Evolutionary conservation across 2,888 invertebrate genomes (phyloP).

Genomic region (Leuctra nigra): DNA sequence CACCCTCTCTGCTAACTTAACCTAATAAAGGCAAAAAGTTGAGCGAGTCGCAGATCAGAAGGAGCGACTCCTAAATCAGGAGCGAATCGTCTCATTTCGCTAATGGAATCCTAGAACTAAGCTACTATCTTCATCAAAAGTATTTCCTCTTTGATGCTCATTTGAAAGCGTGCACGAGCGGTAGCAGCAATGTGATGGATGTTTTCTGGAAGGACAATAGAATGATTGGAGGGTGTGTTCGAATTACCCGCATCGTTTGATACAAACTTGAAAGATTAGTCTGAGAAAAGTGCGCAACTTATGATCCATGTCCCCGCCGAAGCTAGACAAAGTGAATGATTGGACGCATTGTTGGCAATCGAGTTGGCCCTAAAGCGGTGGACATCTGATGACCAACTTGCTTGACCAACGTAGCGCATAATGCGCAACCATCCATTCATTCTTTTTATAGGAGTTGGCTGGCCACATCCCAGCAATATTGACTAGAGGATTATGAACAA

Average conservation of each 20-base stretch:
- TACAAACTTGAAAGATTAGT: neutral
- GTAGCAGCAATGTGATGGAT: too few relatives aligned
- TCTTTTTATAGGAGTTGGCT: too few relatives aligned
- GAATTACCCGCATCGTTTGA: slow-evolving; percentile 1
- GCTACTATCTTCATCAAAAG: neutral
- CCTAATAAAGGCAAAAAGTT: slow-evolving; percentile 26
- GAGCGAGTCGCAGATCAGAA: slow-evolving; percentile 21
- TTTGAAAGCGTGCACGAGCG: neutral
- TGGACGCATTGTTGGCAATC: too few relatives aligned
- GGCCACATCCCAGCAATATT: too few relatives aligned
- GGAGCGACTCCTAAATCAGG: slow-evolving; percentile 26
- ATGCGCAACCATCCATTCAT: too few relatives aligned
- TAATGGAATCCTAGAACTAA: slow-evolving; percentile 25
- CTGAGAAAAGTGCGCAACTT: too few relatives aligned
- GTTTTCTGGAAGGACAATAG: neutral
- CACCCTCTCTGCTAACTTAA: slow-evolving; percentile 23
- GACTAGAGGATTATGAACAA: too few relatives aligned
- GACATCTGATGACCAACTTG: too few relatives aligned
- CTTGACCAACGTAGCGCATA: too few relatives aligned
- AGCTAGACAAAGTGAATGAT: too few relatives aligned
- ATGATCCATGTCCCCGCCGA: too few relatives aligned
- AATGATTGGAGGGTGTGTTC: neutral
- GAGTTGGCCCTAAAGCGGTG: too few relatives aligned
- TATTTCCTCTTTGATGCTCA: neutral
- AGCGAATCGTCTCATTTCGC: slow-evolving; percentile 27